Evolutionary conservation across 1,140 invertebrate genomes (phyloP).

Genomic region (Cydia strobilella): DNA sequence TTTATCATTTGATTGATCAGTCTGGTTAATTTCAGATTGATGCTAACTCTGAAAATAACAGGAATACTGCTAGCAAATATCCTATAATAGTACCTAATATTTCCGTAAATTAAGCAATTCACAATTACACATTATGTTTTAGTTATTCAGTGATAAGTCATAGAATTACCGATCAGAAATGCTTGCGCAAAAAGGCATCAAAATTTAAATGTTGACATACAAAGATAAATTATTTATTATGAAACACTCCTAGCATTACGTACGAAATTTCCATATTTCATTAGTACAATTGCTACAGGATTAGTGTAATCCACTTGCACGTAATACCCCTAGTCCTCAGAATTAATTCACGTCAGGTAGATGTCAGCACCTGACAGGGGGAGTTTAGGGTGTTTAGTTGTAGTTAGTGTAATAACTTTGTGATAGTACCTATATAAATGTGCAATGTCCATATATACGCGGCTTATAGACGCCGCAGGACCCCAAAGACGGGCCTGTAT

Average conservation of each 20-base stretch:
- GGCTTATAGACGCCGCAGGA: too few relatives aligned
- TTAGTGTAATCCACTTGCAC: constrained; percentile 25
- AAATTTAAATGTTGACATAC: not conserved
- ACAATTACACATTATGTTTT: too few relatives aligned
- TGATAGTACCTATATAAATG: not conserved
- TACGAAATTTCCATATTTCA: constrained; percentile 15
- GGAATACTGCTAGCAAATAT: too few relatives aligned
- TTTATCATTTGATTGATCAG: too few relatives aligned
- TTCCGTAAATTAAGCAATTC: too few relatives aligned
- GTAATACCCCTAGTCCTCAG: constrained; percentile 21
- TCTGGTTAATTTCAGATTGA: too few relatives aligned
- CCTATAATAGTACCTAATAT: too few relatives aligned
- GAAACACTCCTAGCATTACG: not conserved
- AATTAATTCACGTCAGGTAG: constrained; percentile 37
- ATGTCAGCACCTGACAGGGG: not conserved
- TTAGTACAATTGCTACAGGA: constrained; percentile 13
- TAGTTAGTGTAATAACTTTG: not conserved
- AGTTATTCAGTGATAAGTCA: too few relatives aligned
- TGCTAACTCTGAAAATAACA: too few relatives aligned
- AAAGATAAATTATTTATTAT: not conserved
- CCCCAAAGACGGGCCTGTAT: too few relatives aligned
- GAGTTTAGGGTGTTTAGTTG: constrained; percentile 2
- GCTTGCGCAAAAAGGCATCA: too few relatives aligned
- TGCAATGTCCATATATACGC: not conserved
- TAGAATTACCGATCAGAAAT: too few relatives aligned